Conservation (phyloP, 2,888 invertebrate genomes). For the Rhagonycha fulva region DNA sequence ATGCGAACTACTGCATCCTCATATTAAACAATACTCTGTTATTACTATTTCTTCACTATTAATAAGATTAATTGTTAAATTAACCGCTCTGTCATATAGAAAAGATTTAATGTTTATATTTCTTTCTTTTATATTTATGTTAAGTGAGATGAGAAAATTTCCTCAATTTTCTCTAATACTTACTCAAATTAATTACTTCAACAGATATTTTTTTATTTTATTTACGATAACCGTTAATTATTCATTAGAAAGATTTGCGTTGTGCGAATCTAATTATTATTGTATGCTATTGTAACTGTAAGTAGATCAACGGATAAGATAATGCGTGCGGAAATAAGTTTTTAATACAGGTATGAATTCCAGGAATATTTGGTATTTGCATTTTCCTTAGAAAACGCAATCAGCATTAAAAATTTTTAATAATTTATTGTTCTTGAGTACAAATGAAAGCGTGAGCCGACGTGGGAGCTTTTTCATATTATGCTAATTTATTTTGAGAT, state of each 20-base stretch:
- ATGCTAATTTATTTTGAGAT: neutral
- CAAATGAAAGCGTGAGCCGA: neutral
- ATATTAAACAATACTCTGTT: constrained; percentile 5
- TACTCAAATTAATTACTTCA: constrained; percentile 23
- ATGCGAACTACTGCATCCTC: constrained; percentile 1
- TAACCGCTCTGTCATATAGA: constrained; percentile 15
- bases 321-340: constrained; percentile 8
- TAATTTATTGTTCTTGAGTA: neutral
- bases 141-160: constrained; percentile 20
- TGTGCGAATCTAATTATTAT: constrained; percentile 27
- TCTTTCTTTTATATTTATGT: constrained; percentile 18
- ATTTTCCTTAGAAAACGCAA: neutral
- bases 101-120: constrained; percentile 10
- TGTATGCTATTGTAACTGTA: constrained; percentile 22
- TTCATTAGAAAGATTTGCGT: constrained; percentile 26
- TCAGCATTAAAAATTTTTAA: neutral
- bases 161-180: constrained; percentile 15
- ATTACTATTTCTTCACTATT: constrained; percentile 3
- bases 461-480: neutral
- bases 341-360: neutral
- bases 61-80: constrained; percentile 11
- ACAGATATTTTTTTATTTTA: constrained; percentile 20
- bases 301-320: constrained; percentile 20
- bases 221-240: constrained; percentile 25
- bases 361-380: neutral